These are phyloP conservation scores for Lepidocolaptes lacrymiger DNA, from an alignment of 2,797 vertebrate species.

Conservation along the genomic window DNA sequence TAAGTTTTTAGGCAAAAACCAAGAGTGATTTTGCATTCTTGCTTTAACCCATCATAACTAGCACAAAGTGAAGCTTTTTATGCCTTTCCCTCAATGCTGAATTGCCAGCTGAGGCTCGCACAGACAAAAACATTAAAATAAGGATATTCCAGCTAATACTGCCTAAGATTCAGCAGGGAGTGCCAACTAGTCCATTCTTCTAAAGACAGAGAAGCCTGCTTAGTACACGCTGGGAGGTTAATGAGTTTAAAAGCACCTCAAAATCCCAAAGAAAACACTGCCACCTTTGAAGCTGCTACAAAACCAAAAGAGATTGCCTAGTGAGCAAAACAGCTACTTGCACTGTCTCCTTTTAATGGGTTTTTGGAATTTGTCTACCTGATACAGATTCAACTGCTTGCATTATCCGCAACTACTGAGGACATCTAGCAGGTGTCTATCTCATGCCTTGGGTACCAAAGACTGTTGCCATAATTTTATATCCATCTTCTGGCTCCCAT, in stretches of 20 bases:
- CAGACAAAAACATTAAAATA: background rate
- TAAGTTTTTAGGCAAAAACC: background rate
- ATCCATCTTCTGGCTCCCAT: background rate
- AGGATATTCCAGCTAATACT: background rate
- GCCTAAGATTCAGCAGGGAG: background rate
- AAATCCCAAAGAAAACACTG: background rate
- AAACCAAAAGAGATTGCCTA: background rate
- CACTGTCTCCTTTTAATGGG: background rate
- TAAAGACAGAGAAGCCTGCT: background rate
- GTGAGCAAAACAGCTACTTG: background rate
- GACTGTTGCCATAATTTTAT: background rate
- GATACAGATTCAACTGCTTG: background rate
- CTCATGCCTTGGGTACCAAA: background rate
- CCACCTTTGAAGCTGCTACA: background rate
- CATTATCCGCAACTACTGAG: background rate
- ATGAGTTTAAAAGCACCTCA: background rate
- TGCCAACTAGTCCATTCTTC: background rate
- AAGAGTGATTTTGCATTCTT: background rate
- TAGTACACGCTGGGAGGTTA: background rate
- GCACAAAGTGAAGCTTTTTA: background rate
- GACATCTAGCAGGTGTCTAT: background rate
- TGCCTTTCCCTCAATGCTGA: background rate
- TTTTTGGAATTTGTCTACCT: background rate
- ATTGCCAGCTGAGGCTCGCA: background rate
- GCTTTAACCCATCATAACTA: background rate